A percentile compares a stretch with the other conserved stretches of the same genome.
Conservation (phyloP, 2,888 invertebrate genomes). For the Campoletis raptor region DNA sequence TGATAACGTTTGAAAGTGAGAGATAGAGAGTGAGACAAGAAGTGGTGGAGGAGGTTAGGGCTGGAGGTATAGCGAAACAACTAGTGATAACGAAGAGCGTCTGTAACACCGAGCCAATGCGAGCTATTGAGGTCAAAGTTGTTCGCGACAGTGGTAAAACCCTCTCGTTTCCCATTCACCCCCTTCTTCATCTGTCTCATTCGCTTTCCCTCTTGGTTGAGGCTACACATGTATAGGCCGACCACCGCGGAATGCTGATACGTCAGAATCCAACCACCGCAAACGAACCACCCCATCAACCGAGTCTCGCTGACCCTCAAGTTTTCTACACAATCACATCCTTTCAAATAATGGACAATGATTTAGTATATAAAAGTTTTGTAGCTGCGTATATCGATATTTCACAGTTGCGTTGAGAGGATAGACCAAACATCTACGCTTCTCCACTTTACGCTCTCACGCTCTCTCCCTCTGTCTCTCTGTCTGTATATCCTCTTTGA, state of each 20-base stretch:
- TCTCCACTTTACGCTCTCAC: neutral
- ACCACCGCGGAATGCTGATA: conserved; percentile 1
- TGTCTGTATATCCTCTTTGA: neutral
- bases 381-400: neutral
- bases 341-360: neutral
- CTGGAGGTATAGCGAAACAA: conserved; percentile 29
- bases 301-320: conserved; percentile 2
- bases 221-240: conserved; percentile 6
- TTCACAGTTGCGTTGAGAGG: neutral
- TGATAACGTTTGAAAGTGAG: conserved; percentile 42
- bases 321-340: neutral
- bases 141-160: conserved; percentile 73
- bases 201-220: conserved; percentile 39
- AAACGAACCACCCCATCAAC: conserved; percentile 10
- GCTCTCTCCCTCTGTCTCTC: neutral
- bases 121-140: conserved; percentile 82
- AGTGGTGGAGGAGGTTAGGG: conserved; percentile 24
- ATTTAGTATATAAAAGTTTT: neutral
- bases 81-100: conserved; percentile 64
- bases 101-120: conserved; percentile 72
- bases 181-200: conserved; percentile 28
- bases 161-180: conserved; percentile 33
- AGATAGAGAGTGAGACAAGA: conserved; percentile 5
- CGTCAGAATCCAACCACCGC: conserved; percentile 10
- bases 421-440: neutral